Evolutionary conservation across 2,797 vertebrate species (phyloP).

Genomic region (Cheirogaleus major): DNA sequence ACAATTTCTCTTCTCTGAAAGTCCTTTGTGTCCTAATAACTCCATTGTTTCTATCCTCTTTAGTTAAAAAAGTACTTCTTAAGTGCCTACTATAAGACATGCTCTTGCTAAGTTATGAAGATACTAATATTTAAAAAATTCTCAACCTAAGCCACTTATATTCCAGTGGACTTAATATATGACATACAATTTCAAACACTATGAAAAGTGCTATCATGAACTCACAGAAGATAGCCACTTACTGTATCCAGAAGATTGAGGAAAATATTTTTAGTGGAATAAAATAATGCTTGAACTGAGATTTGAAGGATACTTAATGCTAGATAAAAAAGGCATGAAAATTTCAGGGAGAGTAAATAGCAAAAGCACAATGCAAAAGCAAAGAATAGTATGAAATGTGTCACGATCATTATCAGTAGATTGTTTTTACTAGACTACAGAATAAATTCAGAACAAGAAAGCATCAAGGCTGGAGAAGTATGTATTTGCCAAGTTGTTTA

Average conservation of each 20-base stretch:
- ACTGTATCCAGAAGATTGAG: not conserved
- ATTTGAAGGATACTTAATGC: not conserved
- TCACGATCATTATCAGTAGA: not conserved
- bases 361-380: not conserved
- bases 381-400: not conserved
- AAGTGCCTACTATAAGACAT: not conserved
- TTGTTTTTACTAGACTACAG: not conserved
- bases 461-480: not conserved
- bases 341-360: not conserved
- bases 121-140: not conserved
- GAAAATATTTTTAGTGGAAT: not conserved
- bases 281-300: constrained; percentile 13
- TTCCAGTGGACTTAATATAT: not conserved
- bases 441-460: not conserved
- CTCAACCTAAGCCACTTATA: not conserved
- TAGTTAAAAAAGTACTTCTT: not conserved
- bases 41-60: not conserved
- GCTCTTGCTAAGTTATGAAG: not conserved
- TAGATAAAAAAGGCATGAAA: not conserved
- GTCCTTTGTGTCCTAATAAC: not conserved
- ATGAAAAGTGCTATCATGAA: constrained; percentile 3
- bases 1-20: not conserved
- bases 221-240: not conserved
- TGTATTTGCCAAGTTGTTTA: not conserved
- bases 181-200: constrained; percentile 13